Evolutionary conservation across 2,113 vertebrate species (phyloP).

Genomic region (Holacanthus passer): DNA sequence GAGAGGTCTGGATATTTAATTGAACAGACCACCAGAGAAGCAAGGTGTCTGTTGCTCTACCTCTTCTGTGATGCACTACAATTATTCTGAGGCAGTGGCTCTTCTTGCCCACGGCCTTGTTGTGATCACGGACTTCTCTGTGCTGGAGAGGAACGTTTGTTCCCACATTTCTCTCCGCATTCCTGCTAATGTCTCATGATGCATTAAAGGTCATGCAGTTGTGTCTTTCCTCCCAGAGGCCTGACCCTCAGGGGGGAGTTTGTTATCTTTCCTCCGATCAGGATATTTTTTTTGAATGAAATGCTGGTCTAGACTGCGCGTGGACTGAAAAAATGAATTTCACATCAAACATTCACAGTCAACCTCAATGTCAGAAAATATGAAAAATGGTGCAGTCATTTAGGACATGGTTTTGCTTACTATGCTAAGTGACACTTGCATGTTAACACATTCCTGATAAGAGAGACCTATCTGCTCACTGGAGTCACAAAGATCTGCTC

Average conservation of each 20-base stretch:
- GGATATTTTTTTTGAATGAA: neutral
- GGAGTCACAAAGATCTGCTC: constrained; percentile 7
- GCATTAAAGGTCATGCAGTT: constrained; percentile 20
- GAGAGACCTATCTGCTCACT: neutral
- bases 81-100: constrained; percentile 1
- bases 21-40: neutral
- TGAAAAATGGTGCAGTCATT: neutral
- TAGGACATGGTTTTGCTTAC: no score
- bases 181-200: constrained; percentile 50
- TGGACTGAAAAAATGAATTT: no score
- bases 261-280: neutral
- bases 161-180: constrained; percentile 28
- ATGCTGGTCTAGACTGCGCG: neutral
- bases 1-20: constrained; percentile 31
- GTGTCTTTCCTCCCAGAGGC: constrained; percentile 6
- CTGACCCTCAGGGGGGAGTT: neutral
- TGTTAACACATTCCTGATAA: neutral
- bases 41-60: constrained; percentile 18
- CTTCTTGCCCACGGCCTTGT: neutral
- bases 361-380: no score
- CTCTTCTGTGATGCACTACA: neutral
- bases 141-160: neutral
- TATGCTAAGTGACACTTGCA: neutral
- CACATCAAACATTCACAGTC: no score
- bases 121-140: neutral